Evolutionary conservation across 2,113 vertebrate genomes (phyloP), one percentile per base, ranked within the genome.

Genomic region (Eurystomus gularis): DNA sequence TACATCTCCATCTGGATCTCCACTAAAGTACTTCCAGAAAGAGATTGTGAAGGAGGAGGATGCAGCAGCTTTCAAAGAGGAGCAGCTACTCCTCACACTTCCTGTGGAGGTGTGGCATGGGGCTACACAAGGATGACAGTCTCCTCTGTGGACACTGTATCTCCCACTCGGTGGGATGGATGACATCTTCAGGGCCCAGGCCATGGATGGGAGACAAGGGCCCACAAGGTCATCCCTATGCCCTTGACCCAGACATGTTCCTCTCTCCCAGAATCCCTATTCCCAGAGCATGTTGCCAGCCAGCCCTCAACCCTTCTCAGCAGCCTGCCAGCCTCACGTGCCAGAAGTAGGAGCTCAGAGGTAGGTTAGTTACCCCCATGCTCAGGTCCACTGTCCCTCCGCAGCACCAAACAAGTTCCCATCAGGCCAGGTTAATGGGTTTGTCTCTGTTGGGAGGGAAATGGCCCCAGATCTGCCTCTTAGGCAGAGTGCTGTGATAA

Each of bases 51-150:
- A 85, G 44, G 20, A 61, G 17, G 6, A 94, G 13, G 10, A 33
- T 23, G 24, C 24, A 35, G 26, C 1, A 1, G 19, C 35, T 23
- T 90, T 54, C 28, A 12, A 54, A 64, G 46, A 68, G 62, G 18
- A 62, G 10, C 35, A 66, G 28, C 5, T 66, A 10, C 20, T 58
- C 55, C 7, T 13, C 18, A 4, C 0, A 0, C 28, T 28, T 81
- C 24, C 37, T 2, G 1, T 25, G 33, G 16, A 61, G 39, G 31
- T n/a, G 48, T 76, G 44, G 65, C 25, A 3, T 5, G 10, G 33
- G 35, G 23, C 12, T 55, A 11, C 3, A 3, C 6, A 29, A 61
- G 19, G 4, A 4, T 10, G 23, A 23, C n/a, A 8, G 5, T 71
- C 31, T 16, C 3, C 49, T 72, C 23, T 42, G 39, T 31, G 35